phyloP scores from a whole-genome alignment of 2,888 invertebrate species.

The Leptodirus hochenwartii region DNA sequence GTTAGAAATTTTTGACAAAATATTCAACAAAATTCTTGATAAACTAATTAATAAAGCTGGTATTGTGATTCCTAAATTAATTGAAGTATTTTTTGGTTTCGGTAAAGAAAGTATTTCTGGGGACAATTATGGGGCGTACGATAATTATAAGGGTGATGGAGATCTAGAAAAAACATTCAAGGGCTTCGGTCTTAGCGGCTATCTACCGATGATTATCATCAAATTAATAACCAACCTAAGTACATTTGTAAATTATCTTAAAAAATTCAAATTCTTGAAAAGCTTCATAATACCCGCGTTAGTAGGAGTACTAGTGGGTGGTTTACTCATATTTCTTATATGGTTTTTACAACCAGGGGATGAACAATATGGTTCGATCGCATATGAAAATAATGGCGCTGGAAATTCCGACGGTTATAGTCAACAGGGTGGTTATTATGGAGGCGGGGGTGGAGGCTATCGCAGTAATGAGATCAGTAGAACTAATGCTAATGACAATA shows the following conservation, averaged over 20 bases:
- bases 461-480: too few species aligned
- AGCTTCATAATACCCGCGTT: conserved; percentile 22
- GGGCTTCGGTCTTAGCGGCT: conserved; percentile 20
- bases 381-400: conserved; percentile 3
- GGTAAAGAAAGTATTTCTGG: conserved; percentile 8
- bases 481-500: background rate
- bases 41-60: conserved; percentile 18
- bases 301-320: conserved; percentile 18
- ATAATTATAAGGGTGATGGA: conserved; percentile 7
- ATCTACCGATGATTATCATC: conserved; percentile 21
- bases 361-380: conserved; percentile 8
- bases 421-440: background rate
- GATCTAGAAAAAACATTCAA: conserved; percentile 8
- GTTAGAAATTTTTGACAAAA: conserved; percentile 16
- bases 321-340: conserved; percentile 21
- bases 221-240: conserved; percentile 19
- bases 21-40: conserved; percentile 21
- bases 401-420: conserved; percentile 3
- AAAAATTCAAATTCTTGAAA: conserved; percentile 22
- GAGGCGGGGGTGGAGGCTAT: background rate
- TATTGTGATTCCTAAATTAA: conserved; percentile 16
- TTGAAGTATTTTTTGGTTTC: conserved; percentile 18
- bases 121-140: conserved; percentile 9
- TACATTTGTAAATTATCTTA: conserved; percentile 19
- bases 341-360: conserved; percentile 20